Percentiles rank a stretch among this genome's conserved stretches.
Conservation (phyloP, 2,113 vertebrate genomes). For the Puffinus mauretanicus region DNA sequence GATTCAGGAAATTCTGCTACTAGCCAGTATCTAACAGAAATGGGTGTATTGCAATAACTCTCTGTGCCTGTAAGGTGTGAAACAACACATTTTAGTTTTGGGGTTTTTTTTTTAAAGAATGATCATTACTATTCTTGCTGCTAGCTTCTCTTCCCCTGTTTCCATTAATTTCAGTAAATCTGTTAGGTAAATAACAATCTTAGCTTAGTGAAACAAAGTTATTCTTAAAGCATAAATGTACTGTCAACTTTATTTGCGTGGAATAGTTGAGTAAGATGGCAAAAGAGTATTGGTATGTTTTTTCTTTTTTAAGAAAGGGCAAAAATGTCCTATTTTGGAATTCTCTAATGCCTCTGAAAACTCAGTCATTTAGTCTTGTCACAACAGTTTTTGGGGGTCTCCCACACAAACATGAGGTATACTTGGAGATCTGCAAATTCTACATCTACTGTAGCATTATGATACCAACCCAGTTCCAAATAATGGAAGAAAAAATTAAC, state of each 20-base stretch:
- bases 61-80: neutral
- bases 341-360: neutral
- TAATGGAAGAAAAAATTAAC: neutral
- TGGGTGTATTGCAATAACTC: neutral
- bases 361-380: neutral
- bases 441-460: neutral
- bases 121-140: rapidly evolving
- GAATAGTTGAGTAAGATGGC: neutral
- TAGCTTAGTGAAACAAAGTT: neutral
- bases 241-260: neutral
- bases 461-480: neutral
- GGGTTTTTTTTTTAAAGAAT: neutral
- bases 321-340: neutral
- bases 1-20: neutral
- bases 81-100: neutral
- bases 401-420: neutral
- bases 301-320: neutral
- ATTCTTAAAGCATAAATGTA: neutral
- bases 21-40: neutral
- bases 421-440: neutral
- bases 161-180: neutral
- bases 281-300: neutral
- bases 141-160: neutral
- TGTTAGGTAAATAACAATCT: neutral
- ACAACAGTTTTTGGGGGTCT: neutral